phyloP scores from a whole-genome alignment of 2,113 vertebrate genomes.

The Dendrocopos noguchii region DNA sequence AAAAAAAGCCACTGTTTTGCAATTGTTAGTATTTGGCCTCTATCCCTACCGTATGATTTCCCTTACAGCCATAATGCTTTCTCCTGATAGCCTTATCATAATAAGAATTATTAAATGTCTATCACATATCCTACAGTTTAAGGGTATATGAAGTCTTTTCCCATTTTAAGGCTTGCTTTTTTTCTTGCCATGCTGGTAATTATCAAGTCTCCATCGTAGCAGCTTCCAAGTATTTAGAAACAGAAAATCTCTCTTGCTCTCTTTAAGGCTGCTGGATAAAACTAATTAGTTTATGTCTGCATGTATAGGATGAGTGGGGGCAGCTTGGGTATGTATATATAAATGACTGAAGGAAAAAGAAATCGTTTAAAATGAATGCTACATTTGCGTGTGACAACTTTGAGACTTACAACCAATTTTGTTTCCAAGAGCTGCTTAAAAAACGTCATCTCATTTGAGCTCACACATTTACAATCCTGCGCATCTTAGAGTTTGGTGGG shows the following conservation, averaged over 20 bases:
- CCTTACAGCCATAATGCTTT: neutral
- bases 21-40: neutral
- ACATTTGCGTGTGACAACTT: neutral
- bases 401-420: neutral
- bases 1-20: neutral
- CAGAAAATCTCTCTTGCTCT: neutral
- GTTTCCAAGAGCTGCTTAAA: neutral
- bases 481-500: neutral
- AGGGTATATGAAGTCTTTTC: neutral
- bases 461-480: neutral
- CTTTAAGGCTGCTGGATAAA: neutral
- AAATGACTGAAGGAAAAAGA: neutral
- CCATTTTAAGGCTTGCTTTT: neutral
- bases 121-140: neutral
- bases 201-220: neutral
- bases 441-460: neutral
- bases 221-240: neutral
- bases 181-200: constrained; percentile 15
- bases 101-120: neutral
- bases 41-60: neutral
- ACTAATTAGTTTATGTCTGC: constrained; percentile 37
- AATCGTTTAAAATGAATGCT: neutral
- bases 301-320: neutral
- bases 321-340: neutral
- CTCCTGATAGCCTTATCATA: neutral